A percentile compares a stretch with the other conserved stretches of the same genome.
Conservation (phyloP, 2,797 vertebrate species). For the Lepidocolaptes lacrymiger region DNA sequence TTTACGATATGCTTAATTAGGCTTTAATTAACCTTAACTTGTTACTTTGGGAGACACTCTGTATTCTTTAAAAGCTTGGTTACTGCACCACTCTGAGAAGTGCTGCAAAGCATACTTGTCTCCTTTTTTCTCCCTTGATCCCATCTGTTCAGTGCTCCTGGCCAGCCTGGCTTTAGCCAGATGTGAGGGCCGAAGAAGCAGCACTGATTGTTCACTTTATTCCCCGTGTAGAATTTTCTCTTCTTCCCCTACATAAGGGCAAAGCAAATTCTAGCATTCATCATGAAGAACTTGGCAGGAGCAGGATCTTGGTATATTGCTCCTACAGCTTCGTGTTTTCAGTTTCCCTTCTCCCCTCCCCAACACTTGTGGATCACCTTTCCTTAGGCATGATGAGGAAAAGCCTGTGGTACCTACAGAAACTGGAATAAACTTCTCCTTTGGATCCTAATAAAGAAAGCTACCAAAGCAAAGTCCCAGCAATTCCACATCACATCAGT, state of each 20-base stretch:
- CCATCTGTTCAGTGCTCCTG: background rate
- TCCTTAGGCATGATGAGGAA: background rate
- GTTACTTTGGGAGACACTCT: background rate
- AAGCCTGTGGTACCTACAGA: background rate
- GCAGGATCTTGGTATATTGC: background rate
- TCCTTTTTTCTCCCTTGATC: background rate
- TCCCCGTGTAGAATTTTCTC: background rate
- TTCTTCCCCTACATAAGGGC: background rate
- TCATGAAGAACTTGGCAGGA: background rate
- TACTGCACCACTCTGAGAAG: background rate
- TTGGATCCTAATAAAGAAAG: background rate
- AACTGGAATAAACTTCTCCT: background rate
- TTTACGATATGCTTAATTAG: background rate
- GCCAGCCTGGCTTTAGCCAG: background rate
- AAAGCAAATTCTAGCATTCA: background rate
- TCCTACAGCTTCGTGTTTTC: fast-evolving
- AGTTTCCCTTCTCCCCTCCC: background rate
- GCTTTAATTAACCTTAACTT: background rate
- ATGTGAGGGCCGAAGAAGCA: fast-evolving
- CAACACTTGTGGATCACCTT: fast-evolving
- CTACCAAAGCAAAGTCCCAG: background rate
- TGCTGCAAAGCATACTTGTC: background rate
- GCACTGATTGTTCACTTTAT: background rate
- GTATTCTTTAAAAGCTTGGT: background rate
- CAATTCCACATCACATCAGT: fast-evolving